Percentiles rank a stretch among this genome's conserved stretches.
Evolutionary conservation across 2,113 vertebrate genomes (phyloP).

Genomic region (Coryphaenoides rupestris): DNA sequence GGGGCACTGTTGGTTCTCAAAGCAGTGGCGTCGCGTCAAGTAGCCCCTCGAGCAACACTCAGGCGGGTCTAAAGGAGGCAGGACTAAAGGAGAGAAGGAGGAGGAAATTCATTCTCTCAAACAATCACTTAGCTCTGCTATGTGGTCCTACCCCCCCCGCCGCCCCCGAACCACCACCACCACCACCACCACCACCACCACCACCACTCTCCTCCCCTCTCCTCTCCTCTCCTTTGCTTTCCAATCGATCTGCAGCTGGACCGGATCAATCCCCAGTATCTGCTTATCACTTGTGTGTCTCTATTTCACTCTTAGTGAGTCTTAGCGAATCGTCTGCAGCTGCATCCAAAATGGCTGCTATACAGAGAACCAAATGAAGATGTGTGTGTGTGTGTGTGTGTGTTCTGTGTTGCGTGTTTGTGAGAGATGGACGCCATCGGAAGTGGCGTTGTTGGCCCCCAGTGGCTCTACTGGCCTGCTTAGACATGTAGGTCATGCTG

Average conservation of each 20-base stretch:
- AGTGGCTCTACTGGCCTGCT: background rate
- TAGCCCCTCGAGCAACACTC: constrained; percentile 11
- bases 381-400: too few relatives aligned
- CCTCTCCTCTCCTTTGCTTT: background rate
- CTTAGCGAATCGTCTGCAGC: background rate
- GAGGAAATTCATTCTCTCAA: constrained; percentile 17
- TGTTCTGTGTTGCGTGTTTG: too few relatives aligned
- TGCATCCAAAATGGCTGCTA: constrained; percentile 8
- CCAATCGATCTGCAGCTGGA: constrained; percentile 14
- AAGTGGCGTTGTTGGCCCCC: background rate
- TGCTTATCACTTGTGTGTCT: background rate
- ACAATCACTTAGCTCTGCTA: constrained; percentile 7
- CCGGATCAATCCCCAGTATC: constrained; percentile 6
- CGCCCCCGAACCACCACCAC: too few relatives aligned
- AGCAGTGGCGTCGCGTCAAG: constrained; percentile 11
- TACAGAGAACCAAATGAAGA: constrained; percentile 1
- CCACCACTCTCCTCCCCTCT: too few relatives aligned
- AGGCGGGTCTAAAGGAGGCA: too few relatives aligned
- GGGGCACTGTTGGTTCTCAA: constrained; percentile 5
- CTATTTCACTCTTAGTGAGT: background rate
- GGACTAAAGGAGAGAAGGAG: constrained; percentile 30
- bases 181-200: too few relatives aligned
- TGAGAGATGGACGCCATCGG: too few relatives aligned
- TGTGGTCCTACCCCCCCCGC: too few relatives aligned
- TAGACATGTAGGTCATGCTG: too few relatives aligned